phyloP scores from a whole-genome alignment of 2,797 vertebrate species.

The Microctenopoma lineatum region DNA sequence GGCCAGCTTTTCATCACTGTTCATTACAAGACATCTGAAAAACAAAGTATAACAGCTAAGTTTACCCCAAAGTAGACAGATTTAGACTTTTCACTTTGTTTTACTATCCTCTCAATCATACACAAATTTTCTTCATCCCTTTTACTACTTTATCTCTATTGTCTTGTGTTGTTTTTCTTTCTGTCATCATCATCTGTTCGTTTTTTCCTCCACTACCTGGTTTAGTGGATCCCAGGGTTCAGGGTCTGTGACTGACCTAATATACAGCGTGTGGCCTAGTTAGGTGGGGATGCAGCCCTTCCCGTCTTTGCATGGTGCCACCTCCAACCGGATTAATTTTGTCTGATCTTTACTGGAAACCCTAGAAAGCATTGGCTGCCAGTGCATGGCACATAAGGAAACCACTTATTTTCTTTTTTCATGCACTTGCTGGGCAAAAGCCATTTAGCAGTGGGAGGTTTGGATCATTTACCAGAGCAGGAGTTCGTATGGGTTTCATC shows the following conservation, averaged over 20 bases:
- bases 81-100: background rate
- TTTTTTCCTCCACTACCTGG: conserved; percentile 37
- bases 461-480: conserved; percentile 75
- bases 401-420: conserved; percentile 58
- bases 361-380: conserved; percentile 66
- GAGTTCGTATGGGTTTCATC: conserved; percentile 55
- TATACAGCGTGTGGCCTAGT: conserved; percentile 51
- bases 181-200: background rate
- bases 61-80: background rate
- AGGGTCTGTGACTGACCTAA: conserved; percentile 55
- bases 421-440: conserved; percentile 73
- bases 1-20: background rate
- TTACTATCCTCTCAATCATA: background rate
- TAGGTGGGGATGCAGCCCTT: conserved; percentile 77
- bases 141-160: background rate
- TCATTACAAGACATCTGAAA: background rate
- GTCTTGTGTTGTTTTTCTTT: background rate
- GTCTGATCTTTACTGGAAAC: conserved; percentile 68
- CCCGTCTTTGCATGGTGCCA: conserved; percentile 76
- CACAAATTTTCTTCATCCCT: background rate
- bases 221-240: conserved; percentile 54
- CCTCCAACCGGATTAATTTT: conserved; percentile 71
- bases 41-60: background rate
- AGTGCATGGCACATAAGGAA: conserved; percentile 76
- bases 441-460: conserved; percentile 84